Conservation (phyloP, 2,797 vertebrate genomes). For the Tamandua tetradactyla region DNA sequence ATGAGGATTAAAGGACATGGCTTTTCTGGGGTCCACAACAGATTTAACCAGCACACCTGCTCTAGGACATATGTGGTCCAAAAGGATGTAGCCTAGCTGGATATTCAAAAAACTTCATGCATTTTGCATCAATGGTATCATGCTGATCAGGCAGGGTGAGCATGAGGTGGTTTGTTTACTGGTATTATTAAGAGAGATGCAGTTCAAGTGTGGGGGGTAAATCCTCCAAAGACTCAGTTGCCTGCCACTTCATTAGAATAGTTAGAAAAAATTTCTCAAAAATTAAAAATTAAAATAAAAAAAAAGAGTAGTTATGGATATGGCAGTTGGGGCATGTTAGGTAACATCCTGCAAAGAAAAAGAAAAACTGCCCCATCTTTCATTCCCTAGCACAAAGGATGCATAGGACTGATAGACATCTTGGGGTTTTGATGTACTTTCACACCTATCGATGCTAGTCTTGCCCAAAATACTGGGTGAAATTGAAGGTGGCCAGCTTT, state of each 20-base stretch:
- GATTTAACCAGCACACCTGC: too few species aligned
- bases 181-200: neutral
- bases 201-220: neutral
- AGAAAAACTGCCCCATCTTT: neutral
- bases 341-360: neutral
- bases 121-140: neutral
- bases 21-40: too few species aligned
- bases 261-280: too few species aligned
- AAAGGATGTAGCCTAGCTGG: neutral
- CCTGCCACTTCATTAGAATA: neutral
- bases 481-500: too few species aligned
- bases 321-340: neutral
- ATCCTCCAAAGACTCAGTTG: neutral
- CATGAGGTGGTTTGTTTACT: neutral
- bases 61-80: neutral
- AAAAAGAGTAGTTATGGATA: too few species aligned
- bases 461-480: too few species aligned
- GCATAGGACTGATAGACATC: neutral
- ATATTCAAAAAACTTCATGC: neutral
- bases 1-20: too few species aligned
- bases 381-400: neutral
- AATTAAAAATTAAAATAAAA: too few species aligned
- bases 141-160: neutral
- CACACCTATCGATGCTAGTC: too few species aligned
- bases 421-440: too few species aligned